These are phyloP conservation scores for Bruchidius siliquastri DNA, from an alignment of 2,888 invertebrate genomes.

Conservation along the genomic window DNA sequence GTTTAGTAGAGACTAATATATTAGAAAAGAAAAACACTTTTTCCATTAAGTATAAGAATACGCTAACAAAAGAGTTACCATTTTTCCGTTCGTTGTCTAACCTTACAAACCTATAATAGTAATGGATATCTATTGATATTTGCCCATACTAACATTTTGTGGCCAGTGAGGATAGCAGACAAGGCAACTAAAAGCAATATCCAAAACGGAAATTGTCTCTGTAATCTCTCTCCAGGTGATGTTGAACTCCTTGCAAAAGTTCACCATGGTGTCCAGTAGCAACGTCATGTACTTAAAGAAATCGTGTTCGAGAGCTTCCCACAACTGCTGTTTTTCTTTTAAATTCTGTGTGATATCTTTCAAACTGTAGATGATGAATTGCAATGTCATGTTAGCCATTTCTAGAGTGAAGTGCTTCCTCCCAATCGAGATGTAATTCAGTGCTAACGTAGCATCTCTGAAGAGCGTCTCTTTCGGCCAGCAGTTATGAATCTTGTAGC, in stretches of 20 bases:
- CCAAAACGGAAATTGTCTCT: slow-evolving; percentile 65
- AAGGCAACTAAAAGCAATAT: slow-evolving; percentile 52
- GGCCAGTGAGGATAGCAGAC: not conserved
- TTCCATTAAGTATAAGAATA: too few relatives aligned
- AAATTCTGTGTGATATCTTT: slow-evolving; percentile 48
- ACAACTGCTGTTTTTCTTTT: not conserved
- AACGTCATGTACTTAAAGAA: slow-evolving; percentile 42
- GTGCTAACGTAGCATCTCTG: slow-evolving; percentile 50
- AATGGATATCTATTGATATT: too few relatives aligned
- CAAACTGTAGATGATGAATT: slow-evolving; percentile 58
- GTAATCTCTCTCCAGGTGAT: slow-evolving; percentile 75
- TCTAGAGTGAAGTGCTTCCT: slow-evolving; percentile 56
- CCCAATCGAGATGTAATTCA: slow-evolving; percentile 55
- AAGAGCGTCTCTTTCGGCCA: slow-evolving; percentile 30
- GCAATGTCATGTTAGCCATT: slow-evolving; percentile 60
- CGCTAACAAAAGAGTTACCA: too few relatives aligned
- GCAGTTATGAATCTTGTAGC: slow-evolving; percentile 14
- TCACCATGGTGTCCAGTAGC: slow-evolving; percentile 61
- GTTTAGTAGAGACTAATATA: too few relatives aligned
- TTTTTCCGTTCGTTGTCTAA: too few relatives aligned
- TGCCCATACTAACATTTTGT: not conserved
- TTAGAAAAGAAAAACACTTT: too few relatives aligned
- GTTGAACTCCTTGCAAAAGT: slow-evolving; percentile 63
- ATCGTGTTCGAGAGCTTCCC: not conserved
- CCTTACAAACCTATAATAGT: too few relatives aligned